Evolutionary conservation across 2,888 invertebrate species (phyloP).

Genomic region (Uloborus plumipes): DNA sequence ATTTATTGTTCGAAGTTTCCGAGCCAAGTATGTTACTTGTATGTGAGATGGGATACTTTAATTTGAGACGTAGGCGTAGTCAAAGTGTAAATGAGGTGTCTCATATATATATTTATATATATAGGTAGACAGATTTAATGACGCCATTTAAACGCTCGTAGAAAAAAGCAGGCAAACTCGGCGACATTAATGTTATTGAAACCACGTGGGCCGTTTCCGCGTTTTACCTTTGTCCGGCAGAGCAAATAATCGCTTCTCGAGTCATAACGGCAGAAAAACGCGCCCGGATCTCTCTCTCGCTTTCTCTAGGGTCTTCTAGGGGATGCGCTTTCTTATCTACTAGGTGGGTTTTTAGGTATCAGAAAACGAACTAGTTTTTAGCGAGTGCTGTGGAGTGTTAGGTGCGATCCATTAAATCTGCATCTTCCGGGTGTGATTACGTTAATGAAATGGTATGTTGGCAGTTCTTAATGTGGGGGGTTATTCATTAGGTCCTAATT

Average conservation of each 20-base stretch:
- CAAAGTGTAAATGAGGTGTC: conserved; percentile 40
- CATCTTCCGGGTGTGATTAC: no score
- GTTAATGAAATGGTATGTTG: no score
- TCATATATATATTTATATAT: neutral
- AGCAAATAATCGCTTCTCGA: conserved; percentile 4
- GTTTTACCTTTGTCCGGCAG: conserved; percentile 15
- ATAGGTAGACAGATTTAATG: conserved; percentile 50
- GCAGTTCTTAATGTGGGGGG: no score
- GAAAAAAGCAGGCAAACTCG: conserved; percentile 1
- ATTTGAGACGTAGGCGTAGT: conserved; percentile 42
- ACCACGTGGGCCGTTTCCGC: conserved; percentile 8
- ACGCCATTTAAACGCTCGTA: conserved; percentile 16
- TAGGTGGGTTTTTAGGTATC: no score
- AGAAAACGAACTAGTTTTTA: no score
- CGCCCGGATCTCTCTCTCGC: no score
- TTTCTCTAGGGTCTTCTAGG: no score
- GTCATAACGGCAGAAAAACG: neutral
- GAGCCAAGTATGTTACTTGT: neutral
- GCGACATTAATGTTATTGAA: conserved; percentile 42
- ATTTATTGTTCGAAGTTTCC: conserved; percentile 52
- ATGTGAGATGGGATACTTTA: conserved; percentile 26
- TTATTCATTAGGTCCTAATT: no score
- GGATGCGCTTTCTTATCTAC: no score
- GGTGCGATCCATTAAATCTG: no score
- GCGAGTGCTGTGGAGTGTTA: no score